Percentiles rank a stretch among this genome's conserved stretches.
Evolutionary conservation across 2,797 vertebrate species (phyloP).

Genomic region (Chiloscyllium punctatum): DNA sequence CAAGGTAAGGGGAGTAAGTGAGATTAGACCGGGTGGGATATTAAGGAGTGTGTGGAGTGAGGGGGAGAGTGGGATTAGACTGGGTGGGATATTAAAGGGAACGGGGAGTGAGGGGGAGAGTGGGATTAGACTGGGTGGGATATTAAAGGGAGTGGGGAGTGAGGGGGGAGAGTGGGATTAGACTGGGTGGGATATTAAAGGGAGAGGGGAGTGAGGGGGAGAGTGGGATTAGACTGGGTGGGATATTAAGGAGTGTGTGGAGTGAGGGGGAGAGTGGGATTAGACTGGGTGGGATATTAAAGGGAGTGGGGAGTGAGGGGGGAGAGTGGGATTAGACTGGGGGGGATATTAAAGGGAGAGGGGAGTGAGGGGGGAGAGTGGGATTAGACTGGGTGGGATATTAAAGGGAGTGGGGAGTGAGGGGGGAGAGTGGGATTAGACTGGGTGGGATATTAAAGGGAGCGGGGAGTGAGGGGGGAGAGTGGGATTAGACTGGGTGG

Average conservation of each 20-base stretch:
- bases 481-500: too few relatives aligned
- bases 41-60: background rate
- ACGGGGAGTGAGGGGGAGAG: background rate
- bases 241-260: background rate
- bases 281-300: slow-evolving; percentile 15
- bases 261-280: background rate
- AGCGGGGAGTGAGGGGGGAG: too few relatives aligned
- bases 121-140: slow-evolving; percentile 8
- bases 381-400: background rate
- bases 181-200: slow-evolving; percentile 14
- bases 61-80: background rate
- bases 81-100: slow-evolving; percentile 12
- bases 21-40: background rate
- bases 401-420: too few relatives aligned
- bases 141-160: background rate
- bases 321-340: too few relatives aligned
- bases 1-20: background rate
- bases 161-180: background rate
- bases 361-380: background rate
- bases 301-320: background rate
- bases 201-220: background rate
- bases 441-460: too few relatives aligned
- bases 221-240: slow-evolving; percentile 1
- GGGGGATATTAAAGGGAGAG: too few relatives aligned
- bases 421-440: too few relatives aligned